Percentiles rank a stretch among this genome's conserved stretches.
Conservation (phyloP, 35 echinoderm and acorn worm genomes). For the Lytechinus variegatus region DNA sequence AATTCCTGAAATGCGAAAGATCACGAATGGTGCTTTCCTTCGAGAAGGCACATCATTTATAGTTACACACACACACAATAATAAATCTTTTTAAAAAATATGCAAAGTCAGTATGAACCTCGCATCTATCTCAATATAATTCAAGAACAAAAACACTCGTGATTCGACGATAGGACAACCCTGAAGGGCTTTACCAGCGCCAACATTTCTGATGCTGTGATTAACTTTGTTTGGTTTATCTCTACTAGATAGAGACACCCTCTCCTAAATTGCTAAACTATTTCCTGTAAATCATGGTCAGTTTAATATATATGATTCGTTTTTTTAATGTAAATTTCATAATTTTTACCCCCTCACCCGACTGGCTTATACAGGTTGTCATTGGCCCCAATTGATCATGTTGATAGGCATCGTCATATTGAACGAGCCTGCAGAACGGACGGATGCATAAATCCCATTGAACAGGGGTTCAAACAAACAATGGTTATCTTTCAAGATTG, state of each 20-base stretch:
- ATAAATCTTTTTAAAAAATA: not conserved
- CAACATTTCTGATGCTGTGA: not conserved
- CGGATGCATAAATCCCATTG: not conserved
- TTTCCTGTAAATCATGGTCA: not conserved
- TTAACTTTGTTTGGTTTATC: not conserved
- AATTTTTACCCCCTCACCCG: not conserved
- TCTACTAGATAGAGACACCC: not conserved
- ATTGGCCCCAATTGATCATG: not conserved
- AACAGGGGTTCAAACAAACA: not conserved
- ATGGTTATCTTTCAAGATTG: not conserved
- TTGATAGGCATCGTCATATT: not conserved
- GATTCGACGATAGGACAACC: not conserved
- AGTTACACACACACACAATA: not conserved
- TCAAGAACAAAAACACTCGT: not conserved
- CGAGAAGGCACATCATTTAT: not conserved
- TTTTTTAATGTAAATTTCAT: too few relatives aligned
- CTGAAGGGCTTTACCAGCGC: not conserved
- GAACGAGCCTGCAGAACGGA: not conserved
- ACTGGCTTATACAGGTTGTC: not conserved
- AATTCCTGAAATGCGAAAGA: not conserved
- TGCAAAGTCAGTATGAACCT: not conserved
- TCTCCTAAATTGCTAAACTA: not conserved
- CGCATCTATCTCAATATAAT: not conserved
- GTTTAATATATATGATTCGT: not conserved
- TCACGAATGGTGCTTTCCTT: not conserved